Evolutionary conservation across 1,140 invertebrate genomes (phyloP), one percentile per base, ranked within the genome.

Genomic region (Hetaerina americana): DNA sequence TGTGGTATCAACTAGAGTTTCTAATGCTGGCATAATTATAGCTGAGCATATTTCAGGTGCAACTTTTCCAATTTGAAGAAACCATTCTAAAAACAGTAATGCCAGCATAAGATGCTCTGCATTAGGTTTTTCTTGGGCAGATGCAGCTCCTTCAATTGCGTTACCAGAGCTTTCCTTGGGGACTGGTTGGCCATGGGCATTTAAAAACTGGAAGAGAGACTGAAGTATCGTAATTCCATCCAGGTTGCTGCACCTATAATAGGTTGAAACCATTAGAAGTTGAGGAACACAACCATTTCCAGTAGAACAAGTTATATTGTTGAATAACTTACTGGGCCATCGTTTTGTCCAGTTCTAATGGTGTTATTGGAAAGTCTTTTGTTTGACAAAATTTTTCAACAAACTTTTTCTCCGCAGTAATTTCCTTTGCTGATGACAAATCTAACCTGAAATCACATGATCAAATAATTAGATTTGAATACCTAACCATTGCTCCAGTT

Each of bases 1-100:
- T 12, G 27, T 8, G 28, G 31, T 1, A 5, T 66, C 5, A 0
- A 73, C 27, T 0, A 24, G 25, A 31, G 22, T 27, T 26, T 18
- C 29, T 12, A 67, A 25, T 28, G 40, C 40, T 28, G 40, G 15
- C 5, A 24, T 27, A 10, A 69, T 25, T 15, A 40, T n/a, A 8
- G 22, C 25, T 28, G 31, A n/a, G 10, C 26, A 31, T 66, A 26
- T 66, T 12, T 27, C n/a, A 18, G 66, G 49, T 5, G 71, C n/a
- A 22, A 74, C 31, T 22, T 70, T n/a, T 15, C 70, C 71, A 24
- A 68, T 70, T 26, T 71, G 68, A 10, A 74, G 24, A 70, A 74
- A 72, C 67, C 71, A 74, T 49, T 74, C 73, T 22, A 74, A 24
- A 25, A 74, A 25, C 18, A 74, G 27, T 15, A 74, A 25, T 15